Base-by-base conservation (phyloP, 2,113 vertebrate genomes). In the Glareola pratincola region DNA sequence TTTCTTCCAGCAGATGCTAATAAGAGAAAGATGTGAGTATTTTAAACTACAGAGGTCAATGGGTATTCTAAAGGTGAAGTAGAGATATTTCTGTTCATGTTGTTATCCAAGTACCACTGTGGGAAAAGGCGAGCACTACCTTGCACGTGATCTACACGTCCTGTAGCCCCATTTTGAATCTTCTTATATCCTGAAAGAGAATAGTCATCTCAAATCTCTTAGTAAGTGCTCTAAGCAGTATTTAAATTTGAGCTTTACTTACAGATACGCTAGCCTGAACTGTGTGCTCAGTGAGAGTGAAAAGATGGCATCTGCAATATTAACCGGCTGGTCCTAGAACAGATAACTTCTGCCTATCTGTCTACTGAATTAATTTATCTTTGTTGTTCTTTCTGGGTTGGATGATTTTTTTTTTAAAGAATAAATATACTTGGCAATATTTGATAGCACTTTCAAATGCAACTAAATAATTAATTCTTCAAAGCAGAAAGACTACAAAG, bases 11-110 rank as follows among this genome's bases (percentile, higher is more conserved):
- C 23, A 73, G 88, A 64, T 66, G 64, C 39, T 93, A 79, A 66
- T 59, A 64, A 85, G 43, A 74, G n/a, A 81, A 73, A 93, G 60
- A 84, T 67, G 78, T 5, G 62, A 93, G 47, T 39, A 64, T 50
- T 96, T 92, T 87, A 75, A 87, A 82, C 47, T 79, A 66, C 22
- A 79, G 66, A 92, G 57, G 86, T 89, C 73, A 94, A 91, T 66
- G 92, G 71, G 39, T 71, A 54, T 68, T 89, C 71, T 39, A 51
- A 67, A 92, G 78, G 67, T 72, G 29, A 85, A 95, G 56, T 1
- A 88, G 59, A 78, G 37, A 19, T 12, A 72, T 37, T 77, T 79
- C 78, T 53, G 36, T 76, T 68, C 27, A 56, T 8, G 47, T 51
- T 85, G 60, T 66, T 17, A 51, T 5, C 23, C 60, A 78, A 87